Percentiles rank a stretch among this genome's conserved stretches.
phyloP scores from a whole-genome alignment of 2,797 vertebrate genomes.

The Acanthiza pusilla region DNA sequence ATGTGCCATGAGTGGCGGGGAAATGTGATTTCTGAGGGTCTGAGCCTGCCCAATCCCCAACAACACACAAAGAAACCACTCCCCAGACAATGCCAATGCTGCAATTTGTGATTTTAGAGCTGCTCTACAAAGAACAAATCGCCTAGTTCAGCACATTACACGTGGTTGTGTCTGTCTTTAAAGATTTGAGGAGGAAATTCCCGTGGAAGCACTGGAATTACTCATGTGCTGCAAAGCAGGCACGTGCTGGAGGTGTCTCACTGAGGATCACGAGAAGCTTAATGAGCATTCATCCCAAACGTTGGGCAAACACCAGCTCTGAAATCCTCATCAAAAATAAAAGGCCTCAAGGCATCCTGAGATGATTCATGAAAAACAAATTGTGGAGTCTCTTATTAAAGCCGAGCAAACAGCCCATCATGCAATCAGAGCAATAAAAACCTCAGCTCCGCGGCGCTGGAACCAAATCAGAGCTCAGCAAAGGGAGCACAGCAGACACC shows the following conservation, averaged over 20 bases:
- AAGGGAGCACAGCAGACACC: not conserved
- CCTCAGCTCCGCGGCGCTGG: not conserved
- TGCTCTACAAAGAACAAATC: not conserved
- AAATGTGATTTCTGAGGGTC: not conserved
- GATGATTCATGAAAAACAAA: not conserved
- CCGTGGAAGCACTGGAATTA: not conserved
- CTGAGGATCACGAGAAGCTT: not conserved
- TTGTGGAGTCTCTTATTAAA: not conserved
- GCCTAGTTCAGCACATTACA: not conserved
- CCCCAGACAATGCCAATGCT: not conserved
- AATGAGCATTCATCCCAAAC: not conserved
- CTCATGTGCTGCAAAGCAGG: not conserved
- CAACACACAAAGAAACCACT: not conserved
- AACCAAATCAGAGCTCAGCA: not conserved
- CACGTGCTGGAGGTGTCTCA: not conserved
- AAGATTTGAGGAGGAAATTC: not conserved
- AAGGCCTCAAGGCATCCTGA: not conserved
- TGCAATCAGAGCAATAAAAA: not conserved
- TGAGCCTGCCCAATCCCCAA: not conserved
- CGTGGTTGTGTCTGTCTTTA: not conserved
- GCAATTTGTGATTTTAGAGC: not conserved
- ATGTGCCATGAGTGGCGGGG: not conserved
- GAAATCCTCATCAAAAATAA: constrained; percentile 1
- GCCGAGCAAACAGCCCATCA: not conserved
- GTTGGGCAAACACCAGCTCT: not conserved